Base-by-base conservation (phyloP, 2,113 vertebrate species). In the Pipa parva region DNA sequence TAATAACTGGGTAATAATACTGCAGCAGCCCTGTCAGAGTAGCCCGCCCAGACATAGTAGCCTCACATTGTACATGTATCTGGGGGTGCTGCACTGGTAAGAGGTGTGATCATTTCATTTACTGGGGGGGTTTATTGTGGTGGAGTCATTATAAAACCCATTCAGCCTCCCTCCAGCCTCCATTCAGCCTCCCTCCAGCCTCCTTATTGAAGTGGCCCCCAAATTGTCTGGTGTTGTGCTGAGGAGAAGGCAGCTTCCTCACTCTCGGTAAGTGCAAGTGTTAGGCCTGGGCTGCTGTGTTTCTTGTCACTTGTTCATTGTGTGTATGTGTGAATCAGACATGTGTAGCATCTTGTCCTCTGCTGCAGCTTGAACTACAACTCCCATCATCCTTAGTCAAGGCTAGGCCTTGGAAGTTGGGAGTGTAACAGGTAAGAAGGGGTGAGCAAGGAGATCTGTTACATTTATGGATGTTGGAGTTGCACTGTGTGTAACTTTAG, bases 261-360 rank as follows among this genome's bases (percentile, higher is more conserved):
- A 75, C 61, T 76, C 78, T 76, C 75, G 85, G 84, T 85, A 83
- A 83, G 83, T 80, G 72, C 52, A 17, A 52, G 20, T 29, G 42
- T 57, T 25, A 17, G 13, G 59, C 49, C 62, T 58, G 73, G 72
- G 52, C 20, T 7, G 49, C 12, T 42, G 33, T 71, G 36, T 60
- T 59, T 28, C 36, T 15, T 46, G 55, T 29, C 11, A 9, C 15
- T 9, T 17, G 28, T 50, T 39, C 36, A 0, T 11, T 58, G 56
- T 24, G 39, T 45, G 39, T 20, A 72, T 50, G 13, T 24, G 55
- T 17, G 49, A 25, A 37, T 33, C 74, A 65, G 70, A n/a, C n/a
- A n/a, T 52, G 74, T 66, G 67, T 48, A 71, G 65, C 36, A 17
- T 3, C 6, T 1, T 36, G 33, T 13, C 1, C 10, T 3, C 33